These are phyloP conservation scores for Sylvilagus floridanus DNA, from an alignment of 2,797 vertebrate genomes.

Conservation along the genomic window DNA sequence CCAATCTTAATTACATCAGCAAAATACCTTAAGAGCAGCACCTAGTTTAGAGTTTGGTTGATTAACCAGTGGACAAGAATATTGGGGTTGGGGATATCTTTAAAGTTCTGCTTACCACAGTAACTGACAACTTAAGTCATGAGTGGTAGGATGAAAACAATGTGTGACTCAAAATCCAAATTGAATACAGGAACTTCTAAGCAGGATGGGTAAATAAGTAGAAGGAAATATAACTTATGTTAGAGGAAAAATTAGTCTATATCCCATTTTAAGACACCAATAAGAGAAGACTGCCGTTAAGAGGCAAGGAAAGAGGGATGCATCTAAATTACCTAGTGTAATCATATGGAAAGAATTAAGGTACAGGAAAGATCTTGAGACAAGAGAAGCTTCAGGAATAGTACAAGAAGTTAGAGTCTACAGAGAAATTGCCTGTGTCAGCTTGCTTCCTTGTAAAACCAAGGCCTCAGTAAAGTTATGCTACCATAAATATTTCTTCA, in stretches of 20 bases:
- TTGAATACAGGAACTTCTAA: neutral
- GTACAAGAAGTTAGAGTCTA: neutral
- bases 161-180: neutral
- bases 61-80: neutral
- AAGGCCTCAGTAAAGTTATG: neutral
- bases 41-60: neutral
- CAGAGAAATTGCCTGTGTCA: neutral
- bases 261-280: neutral
- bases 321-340: neutral
- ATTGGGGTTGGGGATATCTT: neutral
- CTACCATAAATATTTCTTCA: neutral
- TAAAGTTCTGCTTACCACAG: neutral
- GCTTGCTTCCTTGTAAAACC: neutral
- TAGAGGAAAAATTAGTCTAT: neutral
- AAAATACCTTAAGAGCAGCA: neutral
- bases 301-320: neutral
- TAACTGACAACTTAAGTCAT: neutral
- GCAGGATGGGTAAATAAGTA: neutral
- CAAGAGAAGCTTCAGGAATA: neutral
- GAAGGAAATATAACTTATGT: neutral
- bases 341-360: neutral
- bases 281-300: neutral
- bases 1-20: slow-evolving; percentile 17
- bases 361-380: neutral
- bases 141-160: neutral